Evolutionary conservation across 2,113 vertebrate species (phyloP).

Genomic region (Erinaceus europaeus): DNA sequence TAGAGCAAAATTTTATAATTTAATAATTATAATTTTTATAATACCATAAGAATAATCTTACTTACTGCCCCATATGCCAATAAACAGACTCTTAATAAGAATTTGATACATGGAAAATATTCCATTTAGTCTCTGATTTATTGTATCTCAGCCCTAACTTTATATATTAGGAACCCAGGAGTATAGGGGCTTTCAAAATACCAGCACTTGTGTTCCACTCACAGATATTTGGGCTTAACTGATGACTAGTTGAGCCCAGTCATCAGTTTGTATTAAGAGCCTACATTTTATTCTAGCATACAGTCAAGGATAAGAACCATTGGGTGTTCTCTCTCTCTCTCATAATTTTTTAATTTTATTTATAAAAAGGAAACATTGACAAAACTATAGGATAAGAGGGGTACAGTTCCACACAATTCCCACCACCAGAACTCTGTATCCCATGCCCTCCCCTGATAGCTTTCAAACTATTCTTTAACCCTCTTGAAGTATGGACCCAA

Average conservation of each 20-base stretch:
- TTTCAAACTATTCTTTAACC: too few relatives aligned
- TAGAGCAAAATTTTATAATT: background rate
- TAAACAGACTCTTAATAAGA: background rate
- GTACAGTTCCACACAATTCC: too few relatives aligned
- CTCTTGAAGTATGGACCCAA: too few relatives aligned
- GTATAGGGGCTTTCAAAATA: background rate
- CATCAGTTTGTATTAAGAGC: conserved; percentile 7
- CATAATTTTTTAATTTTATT: too few relatives aligned
- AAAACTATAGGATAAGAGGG: too few relatives aligned
- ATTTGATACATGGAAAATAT: background rate
- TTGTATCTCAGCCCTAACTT: background rate
- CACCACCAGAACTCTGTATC: too few relatives aligned
- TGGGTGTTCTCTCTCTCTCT: background rate
- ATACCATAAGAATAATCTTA: conserved; percentile 30
- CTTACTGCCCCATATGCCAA: background rate
- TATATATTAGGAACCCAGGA: background rate
- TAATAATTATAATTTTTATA: background rate
- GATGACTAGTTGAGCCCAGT: background rate
- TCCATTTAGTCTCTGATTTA: background rate
- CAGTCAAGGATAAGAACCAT: background rate
- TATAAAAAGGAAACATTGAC: too few relatives aligned
- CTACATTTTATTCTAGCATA: background rate
- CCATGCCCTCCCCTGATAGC: too few relatives aligned
- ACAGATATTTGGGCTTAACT: background rate
- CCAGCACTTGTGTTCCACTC: background rate